These are phyloP conservation scores for Odocoileus virginianus DNA, from an alignment of 2,113 vertebrate genomes.

Conservation along the genomic window DNA sequence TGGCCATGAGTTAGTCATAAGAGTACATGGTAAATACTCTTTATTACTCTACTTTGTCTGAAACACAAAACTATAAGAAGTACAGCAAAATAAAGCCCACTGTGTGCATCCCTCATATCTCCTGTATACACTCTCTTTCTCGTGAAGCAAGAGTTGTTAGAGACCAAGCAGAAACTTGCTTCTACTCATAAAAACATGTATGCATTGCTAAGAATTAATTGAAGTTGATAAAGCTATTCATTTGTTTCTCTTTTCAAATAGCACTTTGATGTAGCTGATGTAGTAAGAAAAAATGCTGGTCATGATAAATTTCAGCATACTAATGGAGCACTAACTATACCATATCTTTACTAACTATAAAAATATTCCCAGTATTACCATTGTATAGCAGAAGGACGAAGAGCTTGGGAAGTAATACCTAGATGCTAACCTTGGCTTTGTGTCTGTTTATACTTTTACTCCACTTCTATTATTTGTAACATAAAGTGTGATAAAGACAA, in stretches of 20 bases:
- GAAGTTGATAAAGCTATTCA: neutral
- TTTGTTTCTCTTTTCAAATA: slow-evolving; percentile 28
- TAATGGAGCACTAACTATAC: neutral
- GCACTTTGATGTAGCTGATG: neutral
- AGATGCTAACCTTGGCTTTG: neutral
- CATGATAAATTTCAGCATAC: slow-evolving; percentile 4
- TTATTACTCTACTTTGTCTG: neutral
- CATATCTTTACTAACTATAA: neutral
- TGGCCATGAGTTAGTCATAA: neutral
- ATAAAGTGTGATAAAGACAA: neutral
- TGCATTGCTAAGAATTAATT: neutral
- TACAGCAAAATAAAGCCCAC: neutral
- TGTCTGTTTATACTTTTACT: neutral
- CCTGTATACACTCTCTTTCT: neutral
- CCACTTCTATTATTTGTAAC: neutral
- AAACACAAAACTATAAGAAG: neutral
- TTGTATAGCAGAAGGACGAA: neutral
- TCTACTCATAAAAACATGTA: neutral
- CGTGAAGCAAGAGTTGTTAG: neutral
- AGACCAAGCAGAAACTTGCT: slow-evolving; percentile 1
- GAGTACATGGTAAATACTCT: neutral
- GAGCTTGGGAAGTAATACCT: neutral
- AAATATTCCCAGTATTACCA: neutral
- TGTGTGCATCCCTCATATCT: neutral
- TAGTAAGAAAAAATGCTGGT: neutral